Evolutionary conservation across 2,113 vertebrate genomes (phyloP).

Genomic region (Calonectris borealis): DNA sequence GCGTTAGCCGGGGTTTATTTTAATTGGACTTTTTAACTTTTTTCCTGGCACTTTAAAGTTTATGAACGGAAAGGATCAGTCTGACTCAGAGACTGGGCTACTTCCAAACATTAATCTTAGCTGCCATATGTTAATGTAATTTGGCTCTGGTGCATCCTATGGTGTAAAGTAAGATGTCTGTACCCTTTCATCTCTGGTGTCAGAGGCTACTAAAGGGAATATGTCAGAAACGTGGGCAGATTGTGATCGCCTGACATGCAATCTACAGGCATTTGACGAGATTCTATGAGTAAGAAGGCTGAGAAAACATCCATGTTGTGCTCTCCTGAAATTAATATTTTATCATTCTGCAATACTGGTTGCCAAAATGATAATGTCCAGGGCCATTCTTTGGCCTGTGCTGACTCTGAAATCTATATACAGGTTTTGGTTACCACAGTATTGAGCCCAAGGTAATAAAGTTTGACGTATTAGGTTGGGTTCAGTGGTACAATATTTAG

Average conservation of each 20-base stretch:
- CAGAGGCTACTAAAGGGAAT: neutral
- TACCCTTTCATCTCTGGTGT: neutral
- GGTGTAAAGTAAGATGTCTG: neutral
- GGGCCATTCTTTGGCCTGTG: neutral
- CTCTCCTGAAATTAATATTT: neutral
- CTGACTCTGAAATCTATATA: neutral
- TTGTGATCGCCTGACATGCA: neutral
- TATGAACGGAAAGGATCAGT: conserved; percentile 59
- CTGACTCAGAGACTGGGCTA: conserved; percentile 58
- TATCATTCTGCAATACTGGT: neutral
- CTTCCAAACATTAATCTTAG: conserved; percentile 56
- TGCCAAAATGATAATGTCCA: neutral
- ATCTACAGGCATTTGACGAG: neutral
- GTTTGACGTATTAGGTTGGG: neutral
- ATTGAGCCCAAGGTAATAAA: neutral
- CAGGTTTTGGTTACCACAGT: neutral
- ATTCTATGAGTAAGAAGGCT: neutral
- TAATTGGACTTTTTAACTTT: conserved; percentile 30
- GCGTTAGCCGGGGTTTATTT: conserved; percentile 37
- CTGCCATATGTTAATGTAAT: conserved; percentile 56
- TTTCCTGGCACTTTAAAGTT: conserved; percentile 61
- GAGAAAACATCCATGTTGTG: neutral
- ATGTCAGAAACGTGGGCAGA: neutral
- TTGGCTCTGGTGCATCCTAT: conserved; percentile 25
- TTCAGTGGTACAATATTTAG: neutral